phyloP scores from a whole-genome alignment of 2,888 invertebrate species.

The Cyclophora albipunctata region DNA sequence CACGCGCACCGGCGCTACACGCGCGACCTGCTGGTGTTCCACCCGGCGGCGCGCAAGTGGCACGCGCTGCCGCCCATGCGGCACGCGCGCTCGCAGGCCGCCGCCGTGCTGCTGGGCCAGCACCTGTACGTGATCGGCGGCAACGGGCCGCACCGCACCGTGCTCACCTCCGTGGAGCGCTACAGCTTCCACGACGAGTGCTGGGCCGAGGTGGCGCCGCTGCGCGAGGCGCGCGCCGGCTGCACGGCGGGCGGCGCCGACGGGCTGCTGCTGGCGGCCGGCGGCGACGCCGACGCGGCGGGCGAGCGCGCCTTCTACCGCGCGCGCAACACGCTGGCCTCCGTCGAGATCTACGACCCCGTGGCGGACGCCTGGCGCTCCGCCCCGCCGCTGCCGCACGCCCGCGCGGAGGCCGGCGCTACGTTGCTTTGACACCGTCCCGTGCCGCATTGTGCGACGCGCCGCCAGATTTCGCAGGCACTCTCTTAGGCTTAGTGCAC shows the following conservation, averaged over 20 bases:
- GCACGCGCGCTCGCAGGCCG: conserved; percentile 90
- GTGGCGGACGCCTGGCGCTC: conserved; percentile 84
- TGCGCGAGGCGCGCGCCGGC: conserved; percentile 85
- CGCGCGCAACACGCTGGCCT: conserved; percentile 87
- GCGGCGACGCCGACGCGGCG: conserved; percentile 88
- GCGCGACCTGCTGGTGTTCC: conserved; percentile 85
- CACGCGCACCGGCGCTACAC: conserved; percentile 83
- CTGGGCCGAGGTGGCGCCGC: conserved; percentile 85
- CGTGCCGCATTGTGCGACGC: not conserved
- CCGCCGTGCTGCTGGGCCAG: conserved; percentile 88
- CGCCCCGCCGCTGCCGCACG: conserved; percentile 86
- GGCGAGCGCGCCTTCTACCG: conserved; percentile 84
- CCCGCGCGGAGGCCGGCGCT: conserved; percentile 91
- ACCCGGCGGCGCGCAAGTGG: conserved; percentile 89
- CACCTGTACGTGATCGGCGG: conserved; percentile 93
- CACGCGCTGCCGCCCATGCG: conserved; percentile 84
- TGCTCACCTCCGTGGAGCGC: conserved; percentile 87
- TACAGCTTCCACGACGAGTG: conserved; percentile 87
- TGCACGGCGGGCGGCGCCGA: conserved; percentile 91
- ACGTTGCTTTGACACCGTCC: conserved; percentile 79
- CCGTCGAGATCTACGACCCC: conserved; percentile 91
- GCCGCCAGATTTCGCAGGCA: no score
- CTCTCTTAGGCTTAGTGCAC: no score
- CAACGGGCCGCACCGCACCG: conserved; percentile 86
- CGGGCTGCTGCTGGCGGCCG: conserved; percentile 87